Evolutionary conservation across 2,888 invertebrate genomes (phyloP).

Genomic region (Epinotia demarniana): DNA sequence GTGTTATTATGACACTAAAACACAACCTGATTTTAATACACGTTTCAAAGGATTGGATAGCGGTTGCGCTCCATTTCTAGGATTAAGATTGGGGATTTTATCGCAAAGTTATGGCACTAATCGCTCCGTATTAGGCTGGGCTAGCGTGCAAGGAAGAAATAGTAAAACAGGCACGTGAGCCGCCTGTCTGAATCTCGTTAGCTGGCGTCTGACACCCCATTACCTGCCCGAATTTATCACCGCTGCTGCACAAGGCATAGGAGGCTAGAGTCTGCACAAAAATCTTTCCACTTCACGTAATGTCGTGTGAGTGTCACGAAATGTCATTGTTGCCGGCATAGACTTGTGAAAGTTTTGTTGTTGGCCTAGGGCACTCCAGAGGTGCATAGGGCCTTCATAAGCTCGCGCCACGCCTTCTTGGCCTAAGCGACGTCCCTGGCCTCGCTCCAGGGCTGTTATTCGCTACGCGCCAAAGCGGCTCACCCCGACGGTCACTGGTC

Average conservation of each 20-base stretch:
- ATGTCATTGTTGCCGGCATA: no score
- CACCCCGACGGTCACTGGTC: no score
- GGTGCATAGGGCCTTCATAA: no score
- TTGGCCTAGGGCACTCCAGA: no score
- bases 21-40: background rate
- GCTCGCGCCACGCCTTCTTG: no score
- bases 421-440: no score
- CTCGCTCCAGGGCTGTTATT: no score
- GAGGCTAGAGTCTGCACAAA: background rate
- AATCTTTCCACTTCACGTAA: no score
- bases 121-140: constrained; percentile 1
- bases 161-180: constrained; percentile 48
- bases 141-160: constrained; percentile 48
- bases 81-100: constrained; percentile 2
- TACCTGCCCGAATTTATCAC: constrained; percentile 51
- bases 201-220: constrained; percentile 52
- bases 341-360: no score
- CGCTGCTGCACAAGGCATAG: constrained; percentile 1
- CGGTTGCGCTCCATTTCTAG: background rate
- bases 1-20: no score
- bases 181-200: constrained; percentile 52
- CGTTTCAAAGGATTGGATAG: background rate
- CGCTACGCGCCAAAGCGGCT: no score
- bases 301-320: no score
- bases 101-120: constrained; percentile 18